Conservation (phyloP, 1,140 invertebrate species). For the Nephila pilipes region DNA sequence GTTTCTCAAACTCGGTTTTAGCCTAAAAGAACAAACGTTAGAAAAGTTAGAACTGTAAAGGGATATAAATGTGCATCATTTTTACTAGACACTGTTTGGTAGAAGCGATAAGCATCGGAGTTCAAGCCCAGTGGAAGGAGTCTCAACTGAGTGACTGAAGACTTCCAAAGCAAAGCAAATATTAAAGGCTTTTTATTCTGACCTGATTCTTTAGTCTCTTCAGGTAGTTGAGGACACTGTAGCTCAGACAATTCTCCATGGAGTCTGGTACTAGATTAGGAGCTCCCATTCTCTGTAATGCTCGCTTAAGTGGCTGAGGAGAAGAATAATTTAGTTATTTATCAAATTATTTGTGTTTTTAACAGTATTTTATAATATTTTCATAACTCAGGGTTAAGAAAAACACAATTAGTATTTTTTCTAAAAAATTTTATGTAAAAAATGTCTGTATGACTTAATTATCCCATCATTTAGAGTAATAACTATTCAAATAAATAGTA, state of each 20-base stretch:
- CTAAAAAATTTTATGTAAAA: no score
- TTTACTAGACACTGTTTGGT: background rate
- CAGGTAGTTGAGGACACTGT: slow-evolving; percentile 95
- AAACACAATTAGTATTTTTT: no score
- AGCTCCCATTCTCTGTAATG: slow-evolving; percentile 93
- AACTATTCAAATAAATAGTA: no score
- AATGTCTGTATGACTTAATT: no score
- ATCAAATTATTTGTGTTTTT: no score
- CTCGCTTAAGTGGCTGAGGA: slow-evolving; percentile 91
- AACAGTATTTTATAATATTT: no score
- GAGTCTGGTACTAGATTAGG: slow-evolving; percentile 93
- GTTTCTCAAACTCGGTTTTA: slow-evolving; percentile 95
- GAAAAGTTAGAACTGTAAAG: background rate
- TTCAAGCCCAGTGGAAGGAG: background rate
- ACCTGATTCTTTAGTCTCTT: slow-evolving; percentile 94
- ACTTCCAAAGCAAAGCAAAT: background rate
- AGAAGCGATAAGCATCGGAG: no score
- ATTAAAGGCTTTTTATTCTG: slow-evolving; percentile 52
- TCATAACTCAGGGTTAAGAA: no score
- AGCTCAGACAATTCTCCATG: slow-evolving; percentile 95
- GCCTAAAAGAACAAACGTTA: slow-evolving; percentile 84
- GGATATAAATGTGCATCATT: background rate
- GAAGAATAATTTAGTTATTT: slow-evolving; percentile 24
- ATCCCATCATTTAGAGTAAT: no score
- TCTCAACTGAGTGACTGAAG: background rate